A percentile compares a stretch with the other conserved stretches of the same genome.
Conservation (phyloP, 2,888 invertebrate species). For the Xestia rhomboidea region DNA sequence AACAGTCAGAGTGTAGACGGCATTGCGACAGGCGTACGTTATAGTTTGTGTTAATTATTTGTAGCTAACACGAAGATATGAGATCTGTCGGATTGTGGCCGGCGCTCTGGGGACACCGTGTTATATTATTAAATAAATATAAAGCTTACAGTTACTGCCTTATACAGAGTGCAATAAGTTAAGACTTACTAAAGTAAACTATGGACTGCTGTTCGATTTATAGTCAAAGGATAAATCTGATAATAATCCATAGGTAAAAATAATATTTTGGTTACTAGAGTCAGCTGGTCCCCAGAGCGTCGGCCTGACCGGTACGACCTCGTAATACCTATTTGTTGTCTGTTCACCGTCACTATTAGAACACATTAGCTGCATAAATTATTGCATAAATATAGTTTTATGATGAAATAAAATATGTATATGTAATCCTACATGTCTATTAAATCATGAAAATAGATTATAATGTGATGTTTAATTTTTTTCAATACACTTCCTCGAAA, state of each 20-base stretch:
- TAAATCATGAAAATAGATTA: conserved; percentile 90
- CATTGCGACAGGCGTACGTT: conserved; percentile 61
- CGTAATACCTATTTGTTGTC: conserved; percentile 80
- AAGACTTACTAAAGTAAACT: conserved; percentile 3
- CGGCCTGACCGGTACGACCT: conserved; percentile 42
- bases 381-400: conserved; percentile 90
- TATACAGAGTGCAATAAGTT: conserved; percentile 32
- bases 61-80: conserved; percentile 81
- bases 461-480: conserved; percentile 77
- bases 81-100: conserved; percentile 65
- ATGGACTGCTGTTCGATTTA: conserved; percentile 22
- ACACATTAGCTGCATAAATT: conserved; percentile 88
- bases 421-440: conserved; percentile 91
- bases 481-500: no score
- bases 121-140: conserved; percentile 3
- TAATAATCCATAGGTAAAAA: conserved; percentile 2
- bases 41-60: conserved; percentile 70
- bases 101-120: conserved; percentile 38
- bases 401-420: conserved; percentile 90
- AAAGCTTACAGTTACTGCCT: conserved; percentile 38
- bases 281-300: conserved; percentile 41
- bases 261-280: conserved; percentile 1
- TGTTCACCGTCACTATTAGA: conserved; percentile 88
- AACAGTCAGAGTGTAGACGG: conserved; percentile 60
- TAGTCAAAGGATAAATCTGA: conserved; percentile 6